Evolutionary conservation across 2,888 invertebrate species (phyloP).

Genomic region (Heliconius aoede): DNA sequence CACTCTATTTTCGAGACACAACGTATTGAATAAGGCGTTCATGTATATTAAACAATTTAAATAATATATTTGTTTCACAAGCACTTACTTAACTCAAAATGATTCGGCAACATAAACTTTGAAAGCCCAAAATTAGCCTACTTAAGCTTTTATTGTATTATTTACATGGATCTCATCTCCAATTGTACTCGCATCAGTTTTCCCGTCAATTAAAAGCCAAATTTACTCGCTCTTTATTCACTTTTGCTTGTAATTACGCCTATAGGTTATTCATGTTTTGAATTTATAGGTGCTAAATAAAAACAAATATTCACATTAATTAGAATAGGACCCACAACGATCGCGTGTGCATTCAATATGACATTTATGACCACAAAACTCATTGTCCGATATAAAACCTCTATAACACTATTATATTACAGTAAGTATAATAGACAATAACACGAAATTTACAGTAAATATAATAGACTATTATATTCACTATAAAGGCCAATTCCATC

Average conservation of each 20-base stretch:
- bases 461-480: too few relatives aligned
- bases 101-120: not conserved
- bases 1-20: too few relatives aligned
- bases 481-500: too few relatives aligned
- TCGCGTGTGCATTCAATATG: not conserved
- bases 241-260: not conserved
- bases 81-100: not conserved
- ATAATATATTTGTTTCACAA: not conserved
- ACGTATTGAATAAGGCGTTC: not conserved
- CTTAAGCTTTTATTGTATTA: not conserved
- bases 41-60: not conserved
- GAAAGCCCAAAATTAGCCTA: not conserved
- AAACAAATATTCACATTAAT: too few relatives aligned
- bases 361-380: not conserved
- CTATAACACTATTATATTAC: too few relatives aligned
- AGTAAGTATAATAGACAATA: too few relatives aligned
- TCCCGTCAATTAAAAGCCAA: conserved; percentile 1
- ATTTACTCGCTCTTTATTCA: not conserved
- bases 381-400: too few relatives aligned
- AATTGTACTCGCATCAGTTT: conserved; percentile 1
- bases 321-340: not conserved
- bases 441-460: too few relatives aligned
- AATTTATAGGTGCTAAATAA: too few relatives aligned
- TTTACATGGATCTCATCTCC: conserved; percentile 1
- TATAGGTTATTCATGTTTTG: not conserved